Evolutionary conservation across 2,113 vertebrate species (phyloP), one percentile per base, ranked within the genome.

Genomic region (Pitta sordida): DNA sequence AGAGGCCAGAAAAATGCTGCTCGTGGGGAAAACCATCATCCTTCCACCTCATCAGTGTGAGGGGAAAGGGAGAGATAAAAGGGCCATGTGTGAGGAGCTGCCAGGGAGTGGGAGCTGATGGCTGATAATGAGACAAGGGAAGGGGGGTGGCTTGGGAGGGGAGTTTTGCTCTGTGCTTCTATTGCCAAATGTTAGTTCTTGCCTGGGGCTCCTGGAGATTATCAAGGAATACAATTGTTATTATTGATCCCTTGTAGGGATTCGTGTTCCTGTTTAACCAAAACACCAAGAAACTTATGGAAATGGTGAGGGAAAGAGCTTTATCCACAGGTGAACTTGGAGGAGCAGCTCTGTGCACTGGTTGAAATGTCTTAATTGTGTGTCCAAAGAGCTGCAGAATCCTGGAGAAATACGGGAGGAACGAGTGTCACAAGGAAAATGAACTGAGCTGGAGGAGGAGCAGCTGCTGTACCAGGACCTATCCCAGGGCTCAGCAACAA

Each of bases 101-200:
- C 90, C 93, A 95, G 90, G 18, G 70, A 91, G 93, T 68, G 87
- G 22, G 60, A 91, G 85, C 53, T 86, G 87, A 90, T 83, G 78
- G 46, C 82, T 87, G 82, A 76, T 91, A 95, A 95, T 83, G 92
- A 96, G 79, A 62, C 84, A 82, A 77, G 78, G 85, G 90, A 88
- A 85, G 88, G 32, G 71, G 82, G 44, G 59, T 88, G 86, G 69
- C 65, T 44, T 69, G 56, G 70, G 65, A 91, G 46, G 12, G 62
- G 79, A 46, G 73, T 73, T 93, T 56, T 83, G 59, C 62, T 94
- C 85, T 67, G 46, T 83, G 89, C 73, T 83, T 74, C 34, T 22
- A 8, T 63, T 59, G 81, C 60, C 56, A 39, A 91, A 73, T 83
- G 67, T 83, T 76, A 27, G 26, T 34, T 70, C 71, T 83, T 88